Evolutionary conservation across 2,797 vertebrate genomes (phyloP).

Genomic region (Pipistrellus nathusii): DNA sequence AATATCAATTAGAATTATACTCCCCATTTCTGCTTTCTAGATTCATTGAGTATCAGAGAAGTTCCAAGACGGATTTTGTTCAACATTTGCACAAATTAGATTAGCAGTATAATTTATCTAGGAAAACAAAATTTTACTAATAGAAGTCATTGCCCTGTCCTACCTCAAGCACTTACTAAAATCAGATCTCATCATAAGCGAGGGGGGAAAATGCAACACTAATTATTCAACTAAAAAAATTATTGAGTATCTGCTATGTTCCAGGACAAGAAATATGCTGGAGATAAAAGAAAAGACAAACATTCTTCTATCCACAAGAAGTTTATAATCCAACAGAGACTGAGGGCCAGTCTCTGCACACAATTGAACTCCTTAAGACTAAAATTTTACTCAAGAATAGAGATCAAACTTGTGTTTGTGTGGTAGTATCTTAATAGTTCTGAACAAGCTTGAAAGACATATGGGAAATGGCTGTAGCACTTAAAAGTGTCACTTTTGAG

Average conservation of each 20-base stretch:
- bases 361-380: neutral
- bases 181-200: neutral
- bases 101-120: neutral
- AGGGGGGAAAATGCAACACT: neutral
- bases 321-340: neutral
- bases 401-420: neutral
- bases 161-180: neutral
- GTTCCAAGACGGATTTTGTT: slow-evolving; percentile 35
- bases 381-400: neutral
- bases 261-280: neutral
- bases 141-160: neutral
- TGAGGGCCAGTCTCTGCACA: neutral
- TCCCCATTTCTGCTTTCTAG: neutral
- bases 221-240: neutral
- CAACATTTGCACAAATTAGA: neutral
- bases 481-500: neutral
- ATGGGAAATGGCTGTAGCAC: neutral
- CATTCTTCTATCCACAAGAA: neutral
- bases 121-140: neutral
- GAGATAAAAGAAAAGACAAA: neutral
- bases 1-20: slow-evolving; percentile 7
- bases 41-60: neutral
- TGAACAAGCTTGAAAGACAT: neutral
- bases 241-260: neutral
- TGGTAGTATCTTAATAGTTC: neutral